Conservation (phyloP, 2,888 invertebrate species). For the Cremastobaeus sp. region DNA sequence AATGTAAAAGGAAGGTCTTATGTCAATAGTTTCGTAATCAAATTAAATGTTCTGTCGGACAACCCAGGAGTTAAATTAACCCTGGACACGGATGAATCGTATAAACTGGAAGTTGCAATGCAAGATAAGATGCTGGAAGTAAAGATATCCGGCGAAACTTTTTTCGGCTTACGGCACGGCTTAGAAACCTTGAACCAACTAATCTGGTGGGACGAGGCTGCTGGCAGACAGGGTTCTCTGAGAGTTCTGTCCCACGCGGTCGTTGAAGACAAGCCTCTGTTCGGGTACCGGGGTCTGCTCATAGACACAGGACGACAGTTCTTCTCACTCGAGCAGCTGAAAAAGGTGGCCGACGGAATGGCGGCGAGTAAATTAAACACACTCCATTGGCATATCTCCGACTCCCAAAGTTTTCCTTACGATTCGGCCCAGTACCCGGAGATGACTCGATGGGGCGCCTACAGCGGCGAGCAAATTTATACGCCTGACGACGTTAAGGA, state of each 20-base stretch:
- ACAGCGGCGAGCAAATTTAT: conserved; percentile 88
- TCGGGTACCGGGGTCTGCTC: conserved; percentile 90
- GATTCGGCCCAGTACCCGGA: conserved; percentile 87
- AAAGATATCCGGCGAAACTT: conserved; percentile 83
- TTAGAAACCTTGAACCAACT: conserved; percentile 89
- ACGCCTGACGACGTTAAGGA: conserved; percentile 85
- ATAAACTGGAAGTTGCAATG: conserved; percentile 82
- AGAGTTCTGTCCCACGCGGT: conserved; percentile 83
- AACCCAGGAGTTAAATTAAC: conserved; percentile 81
- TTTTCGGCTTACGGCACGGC: conserved; percentile 88
- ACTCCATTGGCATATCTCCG: conserved; percentile 95
- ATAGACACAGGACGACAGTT: conserved; percentile 95
- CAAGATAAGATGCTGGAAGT: conserved; percentile 80
- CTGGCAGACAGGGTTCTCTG: conserved; percentile 81
- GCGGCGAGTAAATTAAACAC: conserved; percentile 93
- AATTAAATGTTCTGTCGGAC: conserved; percentile 73
- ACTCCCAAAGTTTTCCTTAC: conserved; percentile 95
- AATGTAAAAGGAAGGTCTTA: conserved; percentile 70
- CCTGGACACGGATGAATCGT: conserved; percentile 86
- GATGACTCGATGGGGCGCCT: conserved; percentile 90
- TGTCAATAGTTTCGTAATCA: conserved; percentile 71
- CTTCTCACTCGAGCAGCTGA: conserved; percentile 85
- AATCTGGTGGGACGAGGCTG: conserved; percentile 87
- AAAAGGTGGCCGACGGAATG: conserved; percentile 91
- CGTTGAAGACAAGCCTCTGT: conserved; percentile 88